Evolutionary conservation across 1,140 invertebrate genomes (phyloP).

Genomic region (Calliopsis andreniformis): DNA sequence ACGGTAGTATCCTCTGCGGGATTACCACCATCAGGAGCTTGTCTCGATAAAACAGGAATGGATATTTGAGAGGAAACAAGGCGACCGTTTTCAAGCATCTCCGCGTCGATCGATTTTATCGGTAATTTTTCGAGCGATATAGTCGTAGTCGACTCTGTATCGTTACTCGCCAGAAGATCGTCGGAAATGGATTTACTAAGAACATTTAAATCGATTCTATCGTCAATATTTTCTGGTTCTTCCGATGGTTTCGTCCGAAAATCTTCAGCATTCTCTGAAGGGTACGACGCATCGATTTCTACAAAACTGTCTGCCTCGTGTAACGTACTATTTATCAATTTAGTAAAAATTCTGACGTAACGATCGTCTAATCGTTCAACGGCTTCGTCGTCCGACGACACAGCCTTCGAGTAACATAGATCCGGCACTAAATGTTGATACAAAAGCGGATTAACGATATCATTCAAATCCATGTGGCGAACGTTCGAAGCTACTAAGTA

Average conservation of each 20-base stretch:
- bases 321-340: constrained; percentile 64
- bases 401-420: constrained; percentile 21
- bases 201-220: constrained; percentile 66
- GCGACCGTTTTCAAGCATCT: constrained; percentile 59
- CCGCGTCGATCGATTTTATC: constrained; percentile 49
- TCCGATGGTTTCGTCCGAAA: constrained; percentile 65
- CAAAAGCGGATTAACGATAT: constrained; percentile 73
- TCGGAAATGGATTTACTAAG: constrained; percentile 65
- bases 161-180: constrained; percentile 65
- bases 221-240: constrained; percentile 67
- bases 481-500: constrained; percentile 74
- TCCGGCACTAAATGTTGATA: constrained; percentile 75
- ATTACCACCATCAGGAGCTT: constrained; percentile 79
- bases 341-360: constrained; percentile 70
- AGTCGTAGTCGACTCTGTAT: constrained; percentile 64
- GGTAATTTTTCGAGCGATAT: constrained; percentile 64
- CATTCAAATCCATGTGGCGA: constrained; percentile 71
- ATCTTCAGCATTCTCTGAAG: constrained; percentile 48
- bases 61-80: constrained; percentile 67
- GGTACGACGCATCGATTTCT: constrained; percentile 37
- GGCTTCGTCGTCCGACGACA: constrained; percentile 68
- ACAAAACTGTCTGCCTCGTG: constrained; percentile 62
- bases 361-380: constrained; percentile 72
- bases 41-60: constrained; percentile 71
- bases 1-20: constrained; percentile 72